These are phyloP conservation scores for Stichopus horrens DNA, from an alignment of 53 echinoderm and acorn worm genomes.

Conservation along the genomic window DNA sequence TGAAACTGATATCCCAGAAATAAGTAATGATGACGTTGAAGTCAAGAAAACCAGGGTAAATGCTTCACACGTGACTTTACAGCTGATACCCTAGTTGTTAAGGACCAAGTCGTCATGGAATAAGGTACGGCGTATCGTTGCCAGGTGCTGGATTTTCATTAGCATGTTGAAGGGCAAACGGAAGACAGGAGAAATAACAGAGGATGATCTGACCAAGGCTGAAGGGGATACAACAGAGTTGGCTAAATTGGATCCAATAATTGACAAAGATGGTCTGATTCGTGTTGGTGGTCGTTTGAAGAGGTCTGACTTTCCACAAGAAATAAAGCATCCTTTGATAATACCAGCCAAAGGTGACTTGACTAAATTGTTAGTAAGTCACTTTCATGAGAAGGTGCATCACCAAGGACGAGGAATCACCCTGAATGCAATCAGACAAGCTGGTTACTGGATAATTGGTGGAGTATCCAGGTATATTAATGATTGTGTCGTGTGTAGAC, in stretches of 20 bases:
- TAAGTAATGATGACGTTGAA: conserved; percentile 25
- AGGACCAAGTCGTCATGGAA: background rate
- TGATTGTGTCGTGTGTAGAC: conserved; percentile 36
- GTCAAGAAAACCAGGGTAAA: background rate
- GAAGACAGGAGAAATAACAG: background rate
- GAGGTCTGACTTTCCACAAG: conserved; percentile 22
- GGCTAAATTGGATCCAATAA: conserved; percentile 49
- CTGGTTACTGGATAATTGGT: conserved; percentile 48
- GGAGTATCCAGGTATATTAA: conserved; percentile 37
- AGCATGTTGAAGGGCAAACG: background rate
- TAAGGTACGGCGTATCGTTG: conserved; percentile 20
- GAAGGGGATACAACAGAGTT: conserved; percentile 31
- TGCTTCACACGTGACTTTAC: background rate
- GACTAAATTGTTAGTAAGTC: conserved; percentile 42
- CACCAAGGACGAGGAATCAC: conserved; percentile 55
- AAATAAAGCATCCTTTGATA: conserved; percentile 56
- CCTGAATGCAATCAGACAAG: conserved; percentile 44
- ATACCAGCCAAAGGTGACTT: conserved; percentile 49
- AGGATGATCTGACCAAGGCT: conserved; percentile 32
- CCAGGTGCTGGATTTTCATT: conserved; percentile 18
- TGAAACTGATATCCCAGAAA: background rate
- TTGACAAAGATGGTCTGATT: conserved; percentile 42
- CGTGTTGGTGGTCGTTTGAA: conserved; percentile 56
- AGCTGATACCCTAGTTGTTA: background rate
- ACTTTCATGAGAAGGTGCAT: conserved; percentile 18